phyloP scores from a whole-genome alignment of 2,797 vertebrate species.

The Macroramphosus scolopax region DNA sequence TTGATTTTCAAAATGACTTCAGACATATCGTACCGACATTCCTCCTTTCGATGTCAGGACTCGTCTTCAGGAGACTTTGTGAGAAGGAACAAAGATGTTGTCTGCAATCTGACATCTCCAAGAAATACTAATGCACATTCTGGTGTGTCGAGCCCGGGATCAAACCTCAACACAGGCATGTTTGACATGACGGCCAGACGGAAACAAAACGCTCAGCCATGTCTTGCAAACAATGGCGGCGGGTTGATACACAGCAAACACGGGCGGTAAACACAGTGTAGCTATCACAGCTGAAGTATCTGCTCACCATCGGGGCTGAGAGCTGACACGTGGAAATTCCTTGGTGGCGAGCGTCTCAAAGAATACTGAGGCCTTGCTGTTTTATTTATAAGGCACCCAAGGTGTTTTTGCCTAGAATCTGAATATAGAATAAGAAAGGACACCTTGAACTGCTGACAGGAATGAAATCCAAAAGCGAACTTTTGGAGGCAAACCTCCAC shows the following conservation, averaged over 20 bases:
- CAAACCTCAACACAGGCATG: slow-evolving; percentile 35
- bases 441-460: slow-evolving; percentile 67
- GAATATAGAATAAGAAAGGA: slow-evolving; percentile 66
- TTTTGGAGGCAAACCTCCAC: slow-evolving; percentile 34
- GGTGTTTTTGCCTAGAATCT: slow-evolving; percentile 47
- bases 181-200: slow-evolving; percentile 40
- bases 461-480: slow-evolving; percentile 46
- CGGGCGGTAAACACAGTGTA: slow-evolving; percentile 48
- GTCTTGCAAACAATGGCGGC: slow-evolving; percentile 41
- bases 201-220: slow-evolving; percentile 57
- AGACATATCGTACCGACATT: slow-evolving; percentile 1
- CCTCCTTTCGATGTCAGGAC: background rate
- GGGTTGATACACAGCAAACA: slow-evolving; percentile 43
- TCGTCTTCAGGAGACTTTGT: slow-evolving; percentile 20
- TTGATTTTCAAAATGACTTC: too few species aligned
- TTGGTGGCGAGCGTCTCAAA: slow-evolving; percentile 59
- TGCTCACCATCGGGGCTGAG: slow-evolving; percentile 43
- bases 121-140: slow-evolving; percentile 32
- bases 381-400: slow-evolving; percentile 70
- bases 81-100: slow-evolving; percentile 5
- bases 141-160: slow-evolving; percentile 34
- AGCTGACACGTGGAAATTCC: slow-evolving; percentile 56
- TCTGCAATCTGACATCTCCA: slow-evolving; percentile 28
- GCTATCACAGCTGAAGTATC: slow-evolving; percentile 57
- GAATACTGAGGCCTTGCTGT: slow-evolving; percentile 54